Conservation (phyloP, 2,888 invertebrate genomes). For the Cheilosia vernalis region DNA sequence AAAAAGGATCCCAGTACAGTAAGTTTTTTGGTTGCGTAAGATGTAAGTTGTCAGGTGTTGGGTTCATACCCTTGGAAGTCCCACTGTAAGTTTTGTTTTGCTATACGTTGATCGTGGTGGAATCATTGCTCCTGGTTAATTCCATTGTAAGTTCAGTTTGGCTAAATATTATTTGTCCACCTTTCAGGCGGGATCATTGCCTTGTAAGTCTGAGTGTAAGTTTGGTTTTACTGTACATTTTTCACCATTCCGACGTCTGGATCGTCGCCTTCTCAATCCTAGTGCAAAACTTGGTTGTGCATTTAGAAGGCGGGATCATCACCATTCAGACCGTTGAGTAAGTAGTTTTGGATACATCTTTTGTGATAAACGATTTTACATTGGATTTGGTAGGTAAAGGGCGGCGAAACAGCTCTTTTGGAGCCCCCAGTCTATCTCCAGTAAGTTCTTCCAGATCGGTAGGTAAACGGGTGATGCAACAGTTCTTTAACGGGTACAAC, state of each 20-base stretch:
- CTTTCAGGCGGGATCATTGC: constrained; percentile 5
- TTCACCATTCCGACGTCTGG: not conserved
- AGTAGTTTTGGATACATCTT: constrained; percentile 53
- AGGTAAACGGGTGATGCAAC: constrained; percentile 36
- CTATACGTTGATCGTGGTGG: not conserved
- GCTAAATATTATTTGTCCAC: constrained; percentile 1
- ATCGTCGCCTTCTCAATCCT: not conserved
- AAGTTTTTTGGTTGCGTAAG: constrained; percentile 12
- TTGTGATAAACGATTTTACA: constrained; percentile 20
- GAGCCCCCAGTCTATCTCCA: constrained; percentile 10
- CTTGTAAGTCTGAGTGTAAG: constrained; percentile 1
- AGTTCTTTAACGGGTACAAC: constrained; percentile 26
- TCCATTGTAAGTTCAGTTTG: constrained; percentile 2
- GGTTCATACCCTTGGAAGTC: not conserved
- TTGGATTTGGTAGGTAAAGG: constrained; percentile 22
- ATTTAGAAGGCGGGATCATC: constrained; percentile 29
- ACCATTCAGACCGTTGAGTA: constrained; percentile 33
- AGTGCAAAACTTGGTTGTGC: not conserved
- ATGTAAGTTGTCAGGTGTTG: not conserved
- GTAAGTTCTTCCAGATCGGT: constrained; percentile 21
- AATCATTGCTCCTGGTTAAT: not conserved
- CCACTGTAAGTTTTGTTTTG: not conserved
- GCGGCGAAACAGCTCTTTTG: not conserved
- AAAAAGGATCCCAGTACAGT: constrained; percentile 53
- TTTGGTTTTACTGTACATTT: not conserved